Evolutionary conservation across 2,113 vertebrate species (phyloP).

Genomic region (Ailurus styani): DNA sequence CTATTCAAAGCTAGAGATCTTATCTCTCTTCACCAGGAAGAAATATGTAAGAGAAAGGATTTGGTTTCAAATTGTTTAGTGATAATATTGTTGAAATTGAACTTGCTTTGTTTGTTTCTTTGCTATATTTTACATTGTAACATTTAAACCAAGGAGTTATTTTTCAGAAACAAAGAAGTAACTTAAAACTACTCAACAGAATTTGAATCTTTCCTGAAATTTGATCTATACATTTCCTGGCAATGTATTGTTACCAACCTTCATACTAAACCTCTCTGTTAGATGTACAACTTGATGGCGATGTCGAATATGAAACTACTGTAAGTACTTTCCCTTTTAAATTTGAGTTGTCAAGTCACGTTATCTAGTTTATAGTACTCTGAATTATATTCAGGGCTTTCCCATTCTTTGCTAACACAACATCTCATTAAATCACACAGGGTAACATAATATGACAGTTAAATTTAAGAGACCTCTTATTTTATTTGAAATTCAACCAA

Average conservation of each 20-base stretch:
- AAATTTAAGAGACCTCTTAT: constrained; percentile 78
- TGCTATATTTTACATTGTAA: not conserved
- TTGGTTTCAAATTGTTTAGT: constrained; percentile 50
- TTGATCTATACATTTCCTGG: constrained; percentile 41
- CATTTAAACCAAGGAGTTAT: not conserved
- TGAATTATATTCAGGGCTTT: constrained; percentile 77
- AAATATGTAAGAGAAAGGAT: not conserved
- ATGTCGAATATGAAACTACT: constrained; percentile 12
- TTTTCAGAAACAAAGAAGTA: not conserved
- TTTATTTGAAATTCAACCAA: constrained; percentile 78
- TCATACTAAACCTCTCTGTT: constrained; percentile 13
- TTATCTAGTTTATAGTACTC: constrained; percentile 72
- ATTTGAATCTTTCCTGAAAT: constrained; percentile 24
- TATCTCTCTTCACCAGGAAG: not conserved
- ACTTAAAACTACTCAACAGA: constrained; percentile 9
- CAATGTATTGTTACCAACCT: constrained; percentile 9
- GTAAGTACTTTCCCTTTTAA: constrained; percentile 72
- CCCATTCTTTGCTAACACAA: constrained; percentile 74
- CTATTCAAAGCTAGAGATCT: constrained; percentile 69
- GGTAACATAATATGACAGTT: constrained; percentile 74
- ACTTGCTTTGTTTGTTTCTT: not conserved
- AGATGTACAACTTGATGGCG: constrained; percentile 50
- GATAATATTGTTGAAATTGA: not conserved
- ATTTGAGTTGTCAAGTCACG: constrained; percentile 77
- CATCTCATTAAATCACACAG: constrained; percentile 76